Evolutionary conservation across 1,140 invertebrate genomes (phyloP), one percentile per base, ranked within the genome.

Genomic region (Cyclargus thomasi): DNA sequence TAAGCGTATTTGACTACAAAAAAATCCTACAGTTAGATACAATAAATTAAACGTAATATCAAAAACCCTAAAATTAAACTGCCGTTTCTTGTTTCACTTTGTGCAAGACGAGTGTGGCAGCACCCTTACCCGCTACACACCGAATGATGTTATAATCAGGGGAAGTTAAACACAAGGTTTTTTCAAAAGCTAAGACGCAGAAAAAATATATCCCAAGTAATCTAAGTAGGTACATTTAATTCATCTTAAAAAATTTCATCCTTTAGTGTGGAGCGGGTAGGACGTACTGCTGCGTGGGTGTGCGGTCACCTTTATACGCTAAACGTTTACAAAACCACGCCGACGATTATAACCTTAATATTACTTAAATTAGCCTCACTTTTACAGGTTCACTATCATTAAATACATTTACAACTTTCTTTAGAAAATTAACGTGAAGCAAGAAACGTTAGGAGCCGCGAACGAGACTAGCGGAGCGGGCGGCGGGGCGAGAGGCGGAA

Each of bases 1-100:
- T 79, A 82, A 87, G 85, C 84, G 77, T 79, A 68, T 65, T 70
- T 74, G 77, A 74, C 85, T 84, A 85, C 79, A 80, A 82, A 83
- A 80, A 73, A 80, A 75, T 68, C 62, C 66, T 68, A 70, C 62
- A 18, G 64, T 67, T 70, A 70, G 53, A 68, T 68, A 67, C 67
- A 73, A 67, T 64, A 73, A 73, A 68, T 67, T 70, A 69, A 68
- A 62, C 10, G 63, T 73, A 66, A 70, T 66, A 70, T 70, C 65
- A 70, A 73, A 70, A 71, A 36, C 53, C 64, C 20, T 67, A 63
- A 68, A 39, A 47, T 20, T 66, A 57, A 20, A 20, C 57, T 39
- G 65, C 17, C 36, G 64, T 64, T 70, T 64, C 72, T 73, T 70
- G 72, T 67, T 70, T 68, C 18, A 22, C n/a, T 59, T 36, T 39